Evolutionary conservation across 2,888 invertebrate species (phyloP).

Genomic region (Coecobrya sp.): DNA sequence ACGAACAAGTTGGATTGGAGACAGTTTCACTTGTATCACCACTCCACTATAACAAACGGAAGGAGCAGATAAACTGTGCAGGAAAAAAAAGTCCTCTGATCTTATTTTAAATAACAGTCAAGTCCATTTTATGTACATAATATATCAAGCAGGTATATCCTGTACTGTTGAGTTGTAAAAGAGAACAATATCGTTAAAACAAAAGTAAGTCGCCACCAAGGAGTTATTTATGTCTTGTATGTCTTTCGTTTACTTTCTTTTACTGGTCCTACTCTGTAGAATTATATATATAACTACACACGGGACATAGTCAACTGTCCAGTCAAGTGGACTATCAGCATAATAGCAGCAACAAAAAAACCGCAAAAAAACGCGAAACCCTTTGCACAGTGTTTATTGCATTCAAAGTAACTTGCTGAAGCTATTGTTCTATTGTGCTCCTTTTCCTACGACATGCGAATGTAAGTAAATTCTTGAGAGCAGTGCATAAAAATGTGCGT

Average conservation of each 20-base stretch:
- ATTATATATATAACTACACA: not conserved
- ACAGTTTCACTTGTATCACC: not conserved
- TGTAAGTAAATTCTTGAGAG: slow-evolving; percentile 16
- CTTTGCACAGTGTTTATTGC: not conserved
- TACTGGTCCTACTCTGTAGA: not conserved
- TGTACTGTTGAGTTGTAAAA: not conserved
- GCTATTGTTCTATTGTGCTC: not conserved
- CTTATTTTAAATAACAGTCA: not conserved
- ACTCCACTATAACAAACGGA: not conserved
- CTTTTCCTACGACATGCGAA: not conserved
- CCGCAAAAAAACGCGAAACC: not conserved
- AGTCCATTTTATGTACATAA: not conserved
- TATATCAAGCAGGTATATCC: not conserved
- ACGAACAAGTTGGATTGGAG: not conserved
- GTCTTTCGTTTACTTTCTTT: not conserved
- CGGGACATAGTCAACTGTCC: slow-evolving; percentile 36
- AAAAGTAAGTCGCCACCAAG: slow-evolving; percentile 44
- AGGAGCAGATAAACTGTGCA: not conserved
- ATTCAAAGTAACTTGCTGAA: not conserved
- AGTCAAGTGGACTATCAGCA: slow-evolving; percentile 37
- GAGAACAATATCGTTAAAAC: not conserved
- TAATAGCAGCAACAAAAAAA: not conserved
- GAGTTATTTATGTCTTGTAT: slow-evolving; percentile 52
- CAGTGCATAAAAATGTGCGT: slow-evolving; percentile 29
- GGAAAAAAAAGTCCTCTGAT: not conserved